phyloP scores from a whole-genome alignment of 1,140 invertebrate species.

The Anoplolepis gracilipes region DNA sequence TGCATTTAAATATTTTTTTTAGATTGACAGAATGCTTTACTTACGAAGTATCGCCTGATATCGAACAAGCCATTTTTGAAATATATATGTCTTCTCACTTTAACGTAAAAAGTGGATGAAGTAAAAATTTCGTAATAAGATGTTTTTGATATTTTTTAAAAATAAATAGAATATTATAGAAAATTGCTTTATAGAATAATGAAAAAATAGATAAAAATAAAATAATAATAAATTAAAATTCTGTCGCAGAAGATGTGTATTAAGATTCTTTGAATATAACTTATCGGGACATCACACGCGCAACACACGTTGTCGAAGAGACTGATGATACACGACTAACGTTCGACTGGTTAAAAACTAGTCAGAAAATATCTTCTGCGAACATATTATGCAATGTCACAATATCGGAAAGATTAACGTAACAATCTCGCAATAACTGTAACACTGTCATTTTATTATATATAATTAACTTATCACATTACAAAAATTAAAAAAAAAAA shows the following conservation, averaged over 20 bases:
- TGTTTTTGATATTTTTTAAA: neutral
- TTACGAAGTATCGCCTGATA: slow-evolving; percentile 55
- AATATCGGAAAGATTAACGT: neutral
- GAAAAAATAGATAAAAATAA: neutral
- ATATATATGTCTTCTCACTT: neutral
- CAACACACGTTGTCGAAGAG: slow-evolving; percentile 59
- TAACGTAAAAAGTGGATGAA: neutral
- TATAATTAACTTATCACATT: neutral
- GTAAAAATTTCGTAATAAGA: neutral
- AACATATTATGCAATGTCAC: neutral
- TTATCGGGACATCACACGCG: slow-evolving; percentile 8
- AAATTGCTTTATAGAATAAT: neutral
- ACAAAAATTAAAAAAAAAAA: too few relatives aligned
- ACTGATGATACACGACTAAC: slow-evolving; percentile 65
- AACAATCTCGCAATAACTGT: neutral
- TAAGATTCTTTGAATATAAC: slow-evolving; percentile 10
- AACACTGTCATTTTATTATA: neutral
- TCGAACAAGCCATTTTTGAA: slow-evolving; percentile 66
- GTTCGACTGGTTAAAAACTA: slow-evolving; percentile 49
- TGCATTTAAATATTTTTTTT: neutral
- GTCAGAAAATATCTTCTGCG: slow-evolving; percentile 53
- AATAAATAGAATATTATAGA: neutral
- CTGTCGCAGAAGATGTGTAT: neutral
- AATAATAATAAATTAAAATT: neutral
- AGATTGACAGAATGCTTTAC: slow-evolving; percentile 33